Conservation (phyloP, 1,140 invertebrate genomes). For the Hycleus cichorii region DNA sequence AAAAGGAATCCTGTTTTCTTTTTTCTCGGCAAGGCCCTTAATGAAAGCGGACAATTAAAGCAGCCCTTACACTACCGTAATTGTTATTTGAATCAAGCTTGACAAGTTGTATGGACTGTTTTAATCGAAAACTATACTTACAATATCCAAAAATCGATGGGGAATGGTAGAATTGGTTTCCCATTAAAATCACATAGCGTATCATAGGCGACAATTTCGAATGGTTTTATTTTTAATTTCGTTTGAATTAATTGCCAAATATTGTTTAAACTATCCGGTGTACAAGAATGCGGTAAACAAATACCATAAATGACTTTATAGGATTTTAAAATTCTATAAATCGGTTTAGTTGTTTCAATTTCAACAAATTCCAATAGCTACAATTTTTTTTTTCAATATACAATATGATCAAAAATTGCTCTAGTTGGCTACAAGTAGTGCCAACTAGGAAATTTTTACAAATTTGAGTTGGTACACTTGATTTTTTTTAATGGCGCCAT, state of each 20-base stretch:
- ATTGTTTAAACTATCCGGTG: not conserved
- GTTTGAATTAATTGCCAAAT: not conserved
- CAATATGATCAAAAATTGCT: too few species aligned
- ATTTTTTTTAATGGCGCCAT: too few species aligned
- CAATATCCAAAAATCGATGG: conserved; percentile 18
- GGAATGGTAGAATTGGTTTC: conserved; percentile 16
- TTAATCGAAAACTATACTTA: conserved; percentile 13
- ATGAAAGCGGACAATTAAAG: not conserved
- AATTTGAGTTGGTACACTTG: too few species aligned
- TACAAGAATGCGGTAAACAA: not conserved
- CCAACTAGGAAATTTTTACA: too few species aligned
- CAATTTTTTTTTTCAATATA: not conserved
- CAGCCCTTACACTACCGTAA: not conserved
- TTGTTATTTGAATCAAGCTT: not conserved
- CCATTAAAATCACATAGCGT: conserved; percentile 22
- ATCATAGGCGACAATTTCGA: conserved; percentile 15
- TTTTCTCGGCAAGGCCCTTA: too few species aligned
- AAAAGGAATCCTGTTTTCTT: too few species aligned
- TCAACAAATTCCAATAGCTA: not conserved
- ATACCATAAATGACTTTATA: not conserved
- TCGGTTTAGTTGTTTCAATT: not conserved
- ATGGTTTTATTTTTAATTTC: not conserved
- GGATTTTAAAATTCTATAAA: not conserved
- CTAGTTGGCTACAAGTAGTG: too few species aligned
- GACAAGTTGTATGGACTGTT: not conserved